phyloP scores from a whole-genome alignment of 2,888 invertebrate species.

The Leptinotarsa peninsularis region DNA sequence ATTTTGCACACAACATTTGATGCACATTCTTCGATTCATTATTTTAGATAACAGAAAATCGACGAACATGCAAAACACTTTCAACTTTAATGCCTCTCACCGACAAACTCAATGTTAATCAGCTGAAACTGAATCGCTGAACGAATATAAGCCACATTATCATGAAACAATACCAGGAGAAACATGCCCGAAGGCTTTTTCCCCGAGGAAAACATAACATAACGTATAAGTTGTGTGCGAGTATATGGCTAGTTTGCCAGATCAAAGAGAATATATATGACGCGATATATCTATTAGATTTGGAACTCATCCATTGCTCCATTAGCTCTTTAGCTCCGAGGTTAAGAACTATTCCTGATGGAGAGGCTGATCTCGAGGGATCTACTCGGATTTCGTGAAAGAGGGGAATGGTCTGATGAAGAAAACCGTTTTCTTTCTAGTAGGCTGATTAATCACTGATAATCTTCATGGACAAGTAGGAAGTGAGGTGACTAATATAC shows the following conservation, averaged over 20 bases:
- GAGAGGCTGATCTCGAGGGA: slow-evolving; percentile 8
- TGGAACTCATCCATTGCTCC: slow-evolving; percentile 14
- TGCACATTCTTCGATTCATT: no score
- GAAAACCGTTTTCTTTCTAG: background rate
- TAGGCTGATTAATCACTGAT: no score
- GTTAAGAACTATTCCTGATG: slow-evolving; percentile 11
- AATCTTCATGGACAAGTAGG: no score
- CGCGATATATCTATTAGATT: slow-evolving; percentile 27
- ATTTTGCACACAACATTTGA: no score
- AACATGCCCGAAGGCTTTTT: background rate
- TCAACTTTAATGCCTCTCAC: no score
- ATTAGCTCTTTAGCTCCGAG: slow-evolving; percentile 11
- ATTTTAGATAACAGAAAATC: no score
- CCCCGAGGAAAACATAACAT: background rate
- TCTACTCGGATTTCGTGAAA: background rate
- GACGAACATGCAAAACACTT: no score
- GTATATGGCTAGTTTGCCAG: slow-evolving; percentile 21
- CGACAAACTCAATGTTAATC: no score
- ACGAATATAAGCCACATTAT: background rate
- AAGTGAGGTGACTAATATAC: no score
- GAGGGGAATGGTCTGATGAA: background rate
- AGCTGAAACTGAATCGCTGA: no score
- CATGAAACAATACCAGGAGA: background rate
- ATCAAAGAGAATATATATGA: slow-evolving; percentile 29
- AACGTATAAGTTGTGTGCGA: background rate